phyloP scores from a whole-genome alignment of 30 jellyfish, hydroid and myxozoan genomes.

The Hydractinia symbiolongicarpus region DNA sequence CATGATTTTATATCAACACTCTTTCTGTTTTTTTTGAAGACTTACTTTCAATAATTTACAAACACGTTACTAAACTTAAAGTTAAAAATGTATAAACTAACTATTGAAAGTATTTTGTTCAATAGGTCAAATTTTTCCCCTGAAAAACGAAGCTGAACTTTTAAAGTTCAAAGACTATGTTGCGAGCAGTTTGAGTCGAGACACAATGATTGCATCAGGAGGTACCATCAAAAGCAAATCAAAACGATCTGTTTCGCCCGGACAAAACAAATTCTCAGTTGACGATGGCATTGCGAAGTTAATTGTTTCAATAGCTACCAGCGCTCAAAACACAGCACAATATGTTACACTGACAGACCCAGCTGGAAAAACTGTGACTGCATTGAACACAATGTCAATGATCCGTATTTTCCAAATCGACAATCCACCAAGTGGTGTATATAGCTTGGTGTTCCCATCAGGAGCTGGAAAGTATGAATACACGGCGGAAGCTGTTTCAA shows the following conservation, averaged over 20 bases:
- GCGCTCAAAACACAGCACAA: constrained; percentile 30
- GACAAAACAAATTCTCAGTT: constrained; percentile 20
- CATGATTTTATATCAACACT: no score
- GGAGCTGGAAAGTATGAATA: constrained; percentile 1
- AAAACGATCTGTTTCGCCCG: neutral
- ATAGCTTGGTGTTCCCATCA: neutral
- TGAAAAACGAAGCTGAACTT: constrained; percentile 45
- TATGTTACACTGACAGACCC: constrained; percentile 27
- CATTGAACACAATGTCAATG: constrained; percentile 29
- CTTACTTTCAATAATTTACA: no score
- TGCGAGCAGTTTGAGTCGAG: constrained; percentile 43
- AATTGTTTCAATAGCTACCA: constrained; percentile 30
- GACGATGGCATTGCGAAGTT: constrained; percentile 40
- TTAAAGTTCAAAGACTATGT: constrained; percentile 34
- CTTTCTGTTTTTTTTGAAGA: no score
- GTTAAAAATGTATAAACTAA: no score
- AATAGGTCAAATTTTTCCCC: constrained; percentile 53
- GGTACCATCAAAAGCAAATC: constrained; percentile 36
- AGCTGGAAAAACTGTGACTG: constrained; percentile 18
- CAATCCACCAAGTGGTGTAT: neutral
- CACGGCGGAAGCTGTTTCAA: neutral
- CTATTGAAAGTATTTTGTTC: neutral
- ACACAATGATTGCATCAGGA: constrained; percentile 58
- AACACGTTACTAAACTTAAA: no score
- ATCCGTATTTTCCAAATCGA: constrained; percentile 25